A percentile compares a stretch with the other conserved stretches of the same genome.
These are phyloP conservation scores for Tetranychus urticae DNA, from an alignment of 1,140 invertebrate species.

Conservation along the genomic window DNA sequence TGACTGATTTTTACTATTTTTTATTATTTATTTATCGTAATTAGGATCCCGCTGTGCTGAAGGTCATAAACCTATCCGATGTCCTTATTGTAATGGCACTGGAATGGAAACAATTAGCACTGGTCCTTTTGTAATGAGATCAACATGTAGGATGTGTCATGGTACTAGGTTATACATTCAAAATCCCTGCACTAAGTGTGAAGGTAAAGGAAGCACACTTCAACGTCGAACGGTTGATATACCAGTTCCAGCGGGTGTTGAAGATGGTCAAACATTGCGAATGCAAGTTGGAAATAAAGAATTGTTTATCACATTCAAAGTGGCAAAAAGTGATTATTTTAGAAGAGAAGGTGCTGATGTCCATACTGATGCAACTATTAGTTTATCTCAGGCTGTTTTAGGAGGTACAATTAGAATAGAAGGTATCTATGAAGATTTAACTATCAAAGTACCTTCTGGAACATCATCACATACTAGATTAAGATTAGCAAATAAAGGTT, in stretches of 20 bases:
- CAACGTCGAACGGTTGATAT: constrained; percentile 71
- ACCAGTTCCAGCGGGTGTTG: constrained; percentile 88
- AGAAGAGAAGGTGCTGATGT: constrained; percentile 75
- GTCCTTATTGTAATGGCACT: constrained; percentile 85
- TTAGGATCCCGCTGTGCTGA: constrained; percentile 40
- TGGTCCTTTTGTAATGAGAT: constrained; percentile 86
- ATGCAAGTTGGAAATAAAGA: constrained; percentile 67
- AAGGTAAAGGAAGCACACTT: constrained; percentile 71
- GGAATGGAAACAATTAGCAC: constrained; percentile 43
- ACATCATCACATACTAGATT: constrained; percentile 77
- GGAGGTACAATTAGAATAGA: constrained; percentile 75
- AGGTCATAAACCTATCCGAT: constrained; percentile 61
- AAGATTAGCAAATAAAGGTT: constrained; percentile 61
- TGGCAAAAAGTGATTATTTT: constrained; percentile 66
- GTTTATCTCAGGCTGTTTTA: constrained; percentile 67
- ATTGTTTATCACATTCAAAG: constrained; percentile 75
- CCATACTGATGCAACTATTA: constrained; percentile 63
- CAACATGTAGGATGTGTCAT: constrained; percentile 77
- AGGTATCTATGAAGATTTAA: constrained; percentile 83
- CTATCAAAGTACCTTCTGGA: constrained; percentile 58
- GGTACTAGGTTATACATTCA: constrained; percentile 67
- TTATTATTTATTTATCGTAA: background rate
- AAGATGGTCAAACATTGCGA: constrained; percentile 83
- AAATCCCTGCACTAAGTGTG: constrained; percentile 71
- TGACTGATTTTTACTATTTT: background rate